A percentile compares a stretch with the other conserved stretches of the same genome.
These are phyloP conservation scores for Spermophilus dauricus DNA, from an alignment of 2,113 vertebrate species.

Conservation along the genomic window DNA sequence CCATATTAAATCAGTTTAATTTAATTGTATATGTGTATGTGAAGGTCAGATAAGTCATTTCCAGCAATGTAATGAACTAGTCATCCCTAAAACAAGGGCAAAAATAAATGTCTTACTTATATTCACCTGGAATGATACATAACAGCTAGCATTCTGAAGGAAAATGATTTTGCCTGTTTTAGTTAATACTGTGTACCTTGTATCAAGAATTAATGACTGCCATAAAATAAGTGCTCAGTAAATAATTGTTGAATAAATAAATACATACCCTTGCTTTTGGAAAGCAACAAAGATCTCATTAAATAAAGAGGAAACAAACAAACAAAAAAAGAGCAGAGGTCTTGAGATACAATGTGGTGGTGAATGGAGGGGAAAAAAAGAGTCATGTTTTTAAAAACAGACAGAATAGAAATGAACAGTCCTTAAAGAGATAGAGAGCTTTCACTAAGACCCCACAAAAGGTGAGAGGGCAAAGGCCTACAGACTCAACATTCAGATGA, in stretches of 20 bases:
- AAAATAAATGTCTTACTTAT: neutral
- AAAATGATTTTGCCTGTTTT: neutral
- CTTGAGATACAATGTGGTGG: neutral
- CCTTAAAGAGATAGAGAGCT: accelerated
- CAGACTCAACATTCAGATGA: neutral
- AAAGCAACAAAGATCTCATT: neutral
- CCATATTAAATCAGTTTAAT: neutral
- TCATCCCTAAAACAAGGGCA: neutral
- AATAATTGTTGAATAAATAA: neutral
- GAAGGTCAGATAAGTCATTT: neutral
- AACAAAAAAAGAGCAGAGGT: neutral
- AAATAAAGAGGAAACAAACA: neutral
- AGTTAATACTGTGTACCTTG: neutral
- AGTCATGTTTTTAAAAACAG: neutral
- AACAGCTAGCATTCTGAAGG: neutral
- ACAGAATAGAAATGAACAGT: neutral
- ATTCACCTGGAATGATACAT: neutral
- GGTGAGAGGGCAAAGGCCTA: neutral
- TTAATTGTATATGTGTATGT: neutral
- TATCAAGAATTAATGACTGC: neutral
- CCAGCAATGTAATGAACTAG: neutral
- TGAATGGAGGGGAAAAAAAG: neutral
- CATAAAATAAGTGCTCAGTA: neutral
- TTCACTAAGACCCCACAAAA: neutral
- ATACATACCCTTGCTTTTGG: neutral